Base-by-base conservation (phyloP, 2,888 invertebrate genomes). In the Metopia argyrocephala region DNA sequence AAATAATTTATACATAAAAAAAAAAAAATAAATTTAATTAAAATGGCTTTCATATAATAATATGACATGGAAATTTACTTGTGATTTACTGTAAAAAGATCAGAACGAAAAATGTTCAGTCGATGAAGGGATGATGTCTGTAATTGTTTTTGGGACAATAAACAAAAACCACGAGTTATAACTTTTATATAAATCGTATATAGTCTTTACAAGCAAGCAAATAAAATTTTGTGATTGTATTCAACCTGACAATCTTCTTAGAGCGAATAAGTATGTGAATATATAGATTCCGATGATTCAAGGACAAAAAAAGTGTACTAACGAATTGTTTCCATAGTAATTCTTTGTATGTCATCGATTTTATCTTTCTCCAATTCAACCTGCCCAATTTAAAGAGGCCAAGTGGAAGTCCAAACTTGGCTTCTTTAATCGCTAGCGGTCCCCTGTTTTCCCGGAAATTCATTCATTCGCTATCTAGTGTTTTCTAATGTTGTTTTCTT, bases 201-300 rank as follows among this genome's bases (percentile, higher is more conserved):
- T 2, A 18, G 18, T 48, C 50, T 28, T 66, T 70, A 68, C 27
- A 65, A 45, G 7, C 21, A 38, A n/a, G n/a, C n/a, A n/a, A n/a
- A 48, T 38, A 38, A 59, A 57, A 21, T 54, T 66, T 59, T 66
- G 62, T 76, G 38, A 38, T 38, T 38, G 1, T 38, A 15, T 64
- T 79, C 54, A 83, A 79, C 79, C 66, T 79, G 73, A 78, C 73
- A 79, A 78, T 57, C 78, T 83, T 71, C 78, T 82, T 70, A 46
- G 46, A n/a, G n/a, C n/a, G n/a, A n/a, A n/a, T n/a, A n/a, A n/a
- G n/a, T n/a, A n/a, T n/a, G n/a, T n/a, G n/a, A n/a, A n/a, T n/a
- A n/a, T n/a, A n/a, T n/a, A n/a, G n/a, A n/a, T n/a, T n/a, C n/a
- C n/a, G n/a, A n/a, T n/a, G n/a, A n/a, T n/a, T n/a, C n/a, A n/a